phyloP scores from a whole-genome alignment of 2,797 vertebrate species.

The Sparidentex hasta region DNA sequence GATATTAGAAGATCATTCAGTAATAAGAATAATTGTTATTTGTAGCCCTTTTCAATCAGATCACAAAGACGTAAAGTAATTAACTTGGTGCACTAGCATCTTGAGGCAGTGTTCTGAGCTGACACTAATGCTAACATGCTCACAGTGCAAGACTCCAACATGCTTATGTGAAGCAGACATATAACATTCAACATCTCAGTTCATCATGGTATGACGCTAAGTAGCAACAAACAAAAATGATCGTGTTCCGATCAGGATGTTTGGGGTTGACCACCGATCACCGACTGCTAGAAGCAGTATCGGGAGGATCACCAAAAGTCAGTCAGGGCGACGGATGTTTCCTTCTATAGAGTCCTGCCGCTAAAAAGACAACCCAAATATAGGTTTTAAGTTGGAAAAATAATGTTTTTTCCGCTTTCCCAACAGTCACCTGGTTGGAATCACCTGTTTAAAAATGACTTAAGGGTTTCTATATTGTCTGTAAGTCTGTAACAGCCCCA shows the following conservation, averaged over 20 bases:
- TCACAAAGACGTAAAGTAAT: no score
- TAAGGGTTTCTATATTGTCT: slow-evolving; percentile 6
- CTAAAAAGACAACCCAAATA: not conserved
- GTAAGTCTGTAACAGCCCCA: not conserved
- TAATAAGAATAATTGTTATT: no score
- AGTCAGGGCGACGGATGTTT: not conserved
- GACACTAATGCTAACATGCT: not conserved
- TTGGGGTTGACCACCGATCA: no score
- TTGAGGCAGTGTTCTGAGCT: not conserved
- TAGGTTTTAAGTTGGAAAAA: not conserved
- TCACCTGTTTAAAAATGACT: not conserved
- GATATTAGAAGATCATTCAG: no score
- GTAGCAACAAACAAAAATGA: not conserved
- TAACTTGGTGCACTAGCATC: no score
- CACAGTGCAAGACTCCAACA: not conserved
- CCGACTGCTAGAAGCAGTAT: no score
- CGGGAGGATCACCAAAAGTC: not conserved
- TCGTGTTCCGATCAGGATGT: no score
- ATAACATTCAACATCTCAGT: not conserved
- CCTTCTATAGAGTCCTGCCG: not conserved
- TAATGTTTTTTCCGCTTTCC: not conserved
- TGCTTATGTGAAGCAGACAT: not conserved
- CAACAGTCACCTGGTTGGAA: not conserved
- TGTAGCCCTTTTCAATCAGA: no score
- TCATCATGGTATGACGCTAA: not conserved